A percentile compares a stretch with the other conserved stretches of the same genome.
phyloP scores from a whole-genome alignment of 2,888 invertebrate species.

The Cheilosia soror region DNA sequence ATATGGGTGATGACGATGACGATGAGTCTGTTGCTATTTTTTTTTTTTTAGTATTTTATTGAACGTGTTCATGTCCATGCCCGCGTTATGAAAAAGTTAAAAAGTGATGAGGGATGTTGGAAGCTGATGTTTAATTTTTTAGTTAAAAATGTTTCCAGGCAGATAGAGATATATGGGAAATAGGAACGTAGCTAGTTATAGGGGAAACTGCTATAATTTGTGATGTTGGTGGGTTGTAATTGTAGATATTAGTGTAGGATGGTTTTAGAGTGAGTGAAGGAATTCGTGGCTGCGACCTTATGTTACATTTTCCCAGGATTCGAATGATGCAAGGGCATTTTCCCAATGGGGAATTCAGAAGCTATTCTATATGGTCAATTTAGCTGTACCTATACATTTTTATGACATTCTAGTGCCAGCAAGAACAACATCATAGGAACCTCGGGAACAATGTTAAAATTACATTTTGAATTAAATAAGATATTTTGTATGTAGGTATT shows the following conservation, averaged over 20 bases:
- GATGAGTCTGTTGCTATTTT: slow-evolving; percentile 14
- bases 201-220: not conserved
- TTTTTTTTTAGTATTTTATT: slow-evolving; percentile 3
- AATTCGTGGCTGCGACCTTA: slow-evolving; percentile 44
- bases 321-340: slow-evolving; percentile 45
- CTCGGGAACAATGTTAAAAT: too few relatives aligned
- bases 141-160: not conserved
- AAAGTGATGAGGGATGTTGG: slow-evolving; percentile 54
- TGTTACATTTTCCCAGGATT: slow-evolving; percentile 61
- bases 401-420: too few relatives aligned
- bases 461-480: too few relatives aligned
- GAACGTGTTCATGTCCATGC: slow-evolving; percentile 16
- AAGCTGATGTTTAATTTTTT: slow-evolving; percentile 19
- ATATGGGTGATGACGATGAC: slow-evolving; percentile 57
- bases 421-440: too few relatives aligned
- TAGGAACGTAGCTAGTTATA: not conserved
- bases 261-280: slow-evolving; percentile 28
- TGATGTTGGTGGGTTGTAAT: not conserved
- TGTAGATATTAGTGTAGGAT: not conserved
- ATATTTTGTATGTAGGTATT: too few relatives aligned
- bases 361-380: too few relatives aligned
- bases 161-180: slow-evolving; percentile 9
- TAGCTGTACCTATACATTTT: too few relatives aligned
- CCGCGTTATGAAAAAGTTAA: slow-evolving; percentile 51
- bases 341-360: not conserved